Base-by-base conservation (phyloP, 2,113 vertebrate genomes). In the Corvus moneduloides region DNA sequence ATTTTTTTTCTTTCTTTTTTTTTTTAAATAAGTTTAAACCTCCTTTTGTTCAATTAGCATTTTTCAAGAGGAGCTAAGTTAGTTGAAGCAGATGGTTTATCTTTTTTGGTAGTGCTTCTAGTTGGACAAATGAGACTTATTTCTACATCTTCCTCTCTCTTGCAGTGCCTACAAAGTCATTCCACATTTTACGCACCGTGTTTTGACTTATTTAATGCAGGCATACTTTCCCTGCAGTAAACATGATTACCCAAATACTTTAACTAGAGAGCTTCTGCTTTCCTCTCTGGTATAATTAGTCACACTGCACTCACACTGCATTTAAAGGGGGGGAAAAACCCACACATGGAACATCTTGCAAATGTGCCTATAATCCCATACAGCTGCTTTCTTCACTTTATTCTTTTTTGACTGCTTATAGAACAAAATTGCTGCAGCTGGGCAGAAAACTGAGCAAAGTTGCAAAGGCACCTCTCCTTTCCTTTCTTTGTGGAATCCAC, bases 191-290 rank as follows among this genome's bases (percentile, higher is more conserved):
- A 96, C 93, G 66, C 97, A 81, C 97, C 56, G 6, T 98, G 98
- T 98, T 98, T 98, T 98, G 98, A 98, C 98, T 98, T 98, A 98
- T 98, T 98, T 98, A 98, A 98, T 97, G 98, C 97, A 96, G 98
- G 94, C 97, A 22, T 96, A 96, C 97, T 98, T 98, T 98, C 94
- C 97, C 98, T 10, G 93, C 96, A 98, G 98, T 98, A 98, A 98
- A 98, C 97, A 98, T 97, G 98, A 98, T 98, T 97, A 98, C 97
- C 97, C 96, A 97, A 98, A 98, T 98, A 97, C 97, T 98, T 98
- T 97, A 97, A 96, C 98, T 97, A 87, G 96, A 98, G 97, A 98
- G 97, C 97, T 97, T 97, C 97, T 97, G 97, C 98, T 98, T 97
- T 95, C 96, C 98, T 97, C 97, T 89, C 96, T 87, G 96, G 97